phyloP scores from a whole-genome alignment of 2,797 vertebrate genomes.

The Silurus aristotelis region DNA sequence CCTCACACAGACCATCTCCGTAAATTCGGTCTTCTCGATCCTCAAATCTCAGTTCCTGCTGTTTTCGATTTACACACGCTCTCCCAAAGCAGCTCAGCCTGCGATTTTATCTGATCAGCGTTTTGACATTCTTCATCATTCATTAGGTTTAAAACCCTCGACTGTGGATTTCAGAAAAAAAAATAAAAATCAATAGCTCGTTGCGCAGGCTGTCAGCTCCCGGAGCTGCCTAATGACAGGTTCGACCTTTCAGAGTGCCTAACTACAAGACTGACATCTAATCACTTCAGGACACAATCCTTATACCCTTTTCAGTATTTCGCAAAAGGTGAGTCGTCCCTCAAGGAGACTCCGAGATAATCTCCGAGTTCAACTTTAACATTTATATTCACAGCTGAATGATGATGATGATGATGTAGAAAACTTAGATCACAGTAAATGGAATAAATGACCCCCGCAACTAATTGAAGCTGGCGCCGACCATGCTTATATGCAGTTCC shows the following conservation, averaged over 20 bases:
- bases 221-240: conserved; percentile 55
- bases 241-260: conserved; percentile 58
- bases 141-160: conserved; percentile 43
- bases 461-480: conserved; percentile 6
- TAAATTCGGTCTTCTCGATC: conserved; percentile 8
- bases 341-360: conserved; percentile 25
- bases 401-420: not conserved
- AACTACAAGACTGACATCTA: conserved; percentile 56
- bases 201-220: conserved; percentile 50
- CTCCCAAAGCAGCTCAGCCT: conserved; percentile 21
- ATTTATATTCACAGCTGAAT: conserved; percentile 27
- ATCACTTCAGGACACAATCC: conserved; percentile 50
- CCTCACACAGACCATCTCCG: not conserved
- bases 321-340: conserved; percentile 28
- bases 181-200: conserved; percentile 55
- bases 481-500: conserved; percentile 9
- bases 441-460: conserved; percentile 7
- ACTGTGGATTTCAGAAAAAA: conserved; percentile 38
- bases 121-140: conserved; percentile 58
- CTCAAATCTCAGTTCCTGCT: conserved; percentile 5
- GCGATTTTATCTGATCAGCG: conserved; percentile 33
- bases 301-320: conserved; percentile 27
- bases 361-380: conserved; percentile 37
- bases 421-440: conserved; percentile 4
- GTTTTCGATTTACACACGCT: not conserved